Conservation (phyloP, 2,113 vertebrate genomes). For the Austrofundulus limnaeus region DNA sequence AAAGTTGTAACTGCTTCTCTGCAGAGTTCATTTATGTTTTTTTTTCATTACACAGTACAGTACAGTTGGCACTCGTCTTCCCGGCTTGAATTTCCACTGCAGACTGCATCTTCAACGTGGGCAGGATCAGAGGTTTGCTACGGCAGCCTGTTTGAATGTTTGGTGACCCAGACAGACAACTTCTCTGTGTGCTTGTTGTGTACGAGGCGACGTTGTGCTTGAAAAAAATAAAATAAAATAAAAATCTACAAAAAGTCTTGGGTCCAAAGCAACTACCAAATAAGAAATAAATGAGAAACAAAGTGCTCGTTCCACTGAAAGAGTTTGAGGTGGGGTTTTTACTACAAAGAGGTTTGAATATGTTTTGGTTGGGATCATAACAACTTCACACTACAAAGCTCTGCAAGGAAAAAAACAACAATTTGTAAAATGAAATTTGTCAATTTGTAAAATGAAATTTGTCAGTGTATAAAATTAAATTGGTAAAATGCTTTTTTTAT, state of each 20-base stretch:
- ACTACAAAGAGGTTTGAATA: background rate
- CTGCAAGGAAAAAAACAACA: background rate
- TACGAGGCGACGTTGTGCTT: background rate
- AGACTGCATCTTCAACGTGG: no score
- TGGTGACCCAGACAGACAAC: background rate
- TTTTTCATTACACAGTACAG: background rate
- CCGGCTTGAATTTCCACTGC: background rate
- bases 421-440: background rate
- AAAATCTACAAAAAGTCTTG: background rate
- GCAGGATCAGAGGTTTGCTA: background rate
- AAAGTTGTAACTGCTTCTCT: background rate
- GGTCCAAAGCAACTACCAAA: background rate
- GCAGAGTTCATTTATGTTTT: background rate
- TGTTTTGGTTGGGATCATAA: background rate
- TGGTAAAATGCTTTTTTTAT: no score
- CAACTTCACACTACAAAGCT: background rate
- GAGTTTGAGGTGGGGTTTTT: background rate
- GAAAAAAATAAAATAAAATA: background rate
- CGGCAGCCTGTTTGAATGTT: background rate
- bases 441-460: no score
- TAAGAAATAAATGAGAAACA: background rate
- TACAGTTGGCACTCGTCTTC: background rate
- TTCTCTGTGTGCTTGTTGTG: background rate
- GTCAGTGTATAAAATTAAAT: no score
- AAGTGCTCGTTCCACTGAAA: no score